A percentile compares a stretch with the other conserved stretches of the same genome.
Conservation (phyloP, 2,113 vertebrate species). For the Struthio camelus region DNA sequence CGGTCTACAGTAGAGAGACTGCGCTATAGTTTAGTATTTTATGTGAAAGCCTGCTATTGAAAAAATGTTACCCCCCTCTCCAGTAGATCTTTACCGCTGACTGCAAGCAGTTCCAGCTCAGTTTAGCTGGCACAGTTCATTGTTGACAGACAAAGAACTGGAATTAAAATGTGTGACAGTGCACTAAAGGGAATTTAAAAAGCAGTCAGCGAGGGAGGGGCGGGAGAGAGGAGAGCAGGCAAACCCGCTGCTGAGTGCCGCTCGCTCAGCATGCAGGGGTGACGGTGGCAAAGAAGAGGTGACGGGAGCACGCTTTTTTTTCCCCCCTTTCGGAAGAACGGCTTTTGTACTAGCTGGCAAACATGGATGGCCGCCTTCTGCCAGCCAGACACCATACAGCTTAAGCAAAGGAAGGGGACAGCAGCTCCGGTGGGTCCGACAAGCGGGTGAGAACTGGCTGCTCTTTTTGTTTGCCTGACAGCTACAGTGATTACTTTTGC, state of each 20-base stretch:
- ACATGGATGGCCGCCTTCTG: not conserved
- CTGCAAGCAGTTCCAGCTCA: slow-evolving; percentile 6
- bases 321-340: not conserved
- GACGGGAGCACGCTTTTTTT: not conserved
- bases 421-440: not conserved
- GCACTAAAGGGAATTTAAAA: not conserved
- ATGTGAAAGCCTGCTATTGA: slow-evolving; percentile 33
- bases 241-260: not conserved
- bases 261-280: not conserved
- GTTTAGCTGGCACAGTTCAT: slow-evolving; percentile 33
- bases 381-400: not conserved
- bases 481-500: slow-evolving; percentile 50
- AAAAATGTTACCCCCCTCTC: slow-evolving; percentile 18
- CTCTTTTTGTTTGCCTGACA: slow-evolving; percentile 44
- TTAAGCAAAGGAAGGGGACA: not conserved
- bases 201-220: not conserved
- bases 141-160: slow-evolving; percentile 1
- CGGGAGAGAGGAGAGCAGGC: not conserved
- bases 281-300: not conserved
- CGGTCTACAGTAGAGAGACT: not conserved
- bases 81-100: slow-evolving; percentile 20
- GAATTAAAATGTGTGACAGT: slow-evolving; percentile 15
- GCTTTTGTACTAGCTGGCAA: slow-evolving; percentile 19
- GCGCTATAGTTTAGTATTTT: slow-evolving; percentile 38
- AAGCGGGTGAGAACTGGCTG: slow-evolving; percentile 47